Evolutionary conservation across 2,797 vertebrate genomes (phyloP).

Genomic region (Sphenopsis melanotis): DNA sequence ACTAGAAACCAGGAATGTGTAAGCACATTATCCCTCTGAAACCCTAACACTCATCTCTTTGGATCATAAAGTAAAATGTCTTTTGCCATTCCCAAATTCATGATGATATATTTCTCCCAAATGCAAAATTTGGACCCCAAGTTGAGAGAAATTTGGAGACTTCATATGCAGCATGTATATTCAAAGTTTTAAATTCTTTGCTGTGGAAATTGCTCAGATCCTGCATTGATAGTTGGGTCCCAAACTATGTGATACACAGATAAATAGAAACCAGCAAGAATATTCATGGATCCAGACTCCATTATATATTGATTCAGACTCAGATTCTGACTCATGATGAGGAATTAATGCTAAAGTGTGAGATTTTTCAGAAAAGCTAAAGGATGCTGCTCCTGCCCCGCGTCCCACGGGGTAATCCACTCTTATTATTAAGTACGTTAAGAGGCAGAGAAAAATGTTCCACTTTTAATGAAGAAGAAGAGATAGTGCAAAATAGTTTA

Average conservation of each 20-base stretch:
- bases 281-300: conserved; percentile 28
- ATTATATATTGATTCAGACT: neutral
- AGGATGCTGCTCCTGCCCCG: conserved; percentile 1
- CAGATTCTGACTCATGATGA: conserved; percentile 43
- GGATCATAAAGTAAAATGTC: neutral
- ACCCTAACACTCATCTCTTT: neutral
- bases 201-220: neutral
- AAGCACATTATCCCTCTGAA: neutral
- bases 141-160: neutral
- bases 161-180: neutral
- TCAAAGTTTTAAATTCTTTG: neutral
- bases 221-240: neutral
- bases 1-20: neutral
- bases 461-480: conserved; percentile 72
- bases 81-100: neutral
- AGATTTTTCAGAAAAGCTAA: conserved; percentile 55
- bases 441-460: conserved; percentile 63
- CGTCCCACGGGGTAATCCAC: neutral
- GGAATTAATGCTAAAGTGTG: conserved; percentile 25
- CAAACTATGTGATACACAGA: neutral
- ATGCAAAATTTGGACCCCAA: neutral
- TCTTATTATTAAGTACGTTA: conserved; percentile 45
- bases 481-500: conserved; percentile 71
- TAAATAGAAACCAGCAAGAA: conserved; percentile 12
- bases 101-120: neutral